Conservation (phyloP, 2,888 invertebrate genomes). For the Mechanitis messenoides region DNA sequence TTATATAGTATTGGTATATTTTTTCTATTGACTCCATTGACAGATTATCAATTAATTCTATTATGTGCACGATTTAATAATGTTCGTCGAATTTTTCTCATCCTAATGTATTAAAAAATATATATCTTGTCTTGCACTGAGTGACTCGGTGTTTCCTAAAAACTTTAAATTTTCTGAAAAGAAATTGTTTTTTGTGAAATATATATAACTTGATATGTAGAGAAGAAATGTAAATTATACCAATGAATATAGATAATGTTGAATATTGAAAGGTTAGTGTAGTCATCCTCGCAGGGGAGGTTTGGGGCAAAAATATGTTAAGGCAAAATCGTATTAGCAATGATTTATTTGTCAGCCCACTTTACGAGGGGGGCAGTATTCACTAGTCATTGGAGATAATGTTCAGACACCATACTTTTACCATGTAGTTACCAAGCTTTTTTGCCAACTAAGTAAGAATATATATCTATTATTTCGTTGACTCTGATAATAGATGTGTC, state of each 20-base stretch:
- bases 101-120: too few relatives aligned
- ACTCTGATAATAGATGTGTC: too few relatives aligned
- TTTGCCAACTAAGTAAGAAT: background rate
- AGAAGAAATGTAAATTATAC: constrained; percentile 1
- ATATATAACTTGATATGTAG: background rate
- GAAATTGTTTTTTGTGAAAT: background rate
- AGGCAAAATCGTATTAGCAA: constrained; percentile 65
- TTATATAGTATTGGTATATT: too few relatives aligned
- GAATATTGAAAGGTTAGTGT: constrained; percentile 23
- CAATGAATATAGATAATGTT: constrained; percentile 11
- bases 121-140: background rate
- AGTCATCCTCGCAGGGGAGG: constrained; percentile 32
- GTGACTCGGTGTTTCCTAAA: background rate
- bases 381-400: constrained; percentile 70
- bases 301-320: constrained; percentile 56
- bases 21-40: too few relatives aligned
- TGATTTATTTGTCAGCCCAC: constrained; percentile 66
- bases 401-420: constrained; percentile 50
- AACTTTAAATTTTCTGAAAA: background rate
- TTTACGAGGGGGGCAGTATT: constrained; percentile 48
- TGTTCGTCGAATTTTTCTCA: too few relatives aligned
- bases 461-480: too few relatives aligned
- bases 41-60: too few relatives aligned
- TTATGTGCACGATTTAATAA: too few relatives aligned
- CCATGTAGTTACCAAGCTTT: constrained; percentile 5